Percentiles rank a stretch among this genome's conserved stretches.
Conservation (phyloP, 2,888 invertebrate species). For the Pollenia angustigena region DNA sequence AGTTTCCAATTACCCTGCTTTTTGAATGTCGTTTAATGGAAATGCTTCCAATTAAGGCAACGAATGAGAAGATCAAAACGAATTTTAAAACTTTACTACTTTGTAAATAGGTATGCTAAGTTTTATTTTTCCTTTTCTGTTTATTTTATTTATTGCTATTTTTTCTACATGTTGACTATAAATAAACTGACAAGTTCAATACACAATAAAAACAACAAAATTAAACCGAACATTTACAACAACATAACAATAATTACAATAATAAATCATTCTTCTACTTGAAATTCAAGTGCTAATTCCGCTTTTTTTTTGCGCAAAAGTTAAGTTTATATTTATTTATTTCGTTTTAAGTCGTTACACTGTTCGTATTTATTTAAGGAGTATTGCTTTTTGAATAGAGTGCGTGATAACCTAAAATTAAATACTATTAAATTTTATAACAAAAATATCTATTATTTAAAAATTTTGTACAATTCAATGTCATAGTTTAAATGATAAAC, state of each 20-base stretch:
- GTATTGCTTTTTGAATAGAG: neutral
- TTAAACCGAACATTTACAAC: neutral
- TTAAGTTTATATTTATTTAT: neutral
- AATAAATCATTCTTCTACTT: neutral
- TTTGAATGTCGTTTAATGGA: too few relatives aligned
- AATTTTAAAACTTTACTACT: neutral
- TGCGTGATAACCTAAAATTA: constrained; percentile 42
- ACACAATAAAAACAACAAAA: neutral
- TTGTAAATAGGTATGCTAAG: neutral
- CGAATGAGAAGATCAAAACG: neutral
- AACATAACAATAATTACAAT: neutral
- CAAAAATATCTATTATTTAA: constrained; percentile 8
- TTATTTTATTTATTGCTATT: neutral
- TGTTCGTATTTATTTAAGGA: neutral
- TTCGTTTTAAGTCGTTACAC: constrained; percentile 17
- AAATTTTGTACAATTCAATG: constrained; percentile 39
- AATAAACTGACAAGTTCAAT: constrained; percentile 40
- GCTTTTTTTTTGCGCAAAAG: too few relatives aligned
- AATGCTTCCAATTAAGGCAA: constrained; percentile 42
- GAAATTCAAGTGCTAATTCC: neutral
- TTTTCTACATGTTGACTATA: constrained; percentile 19
- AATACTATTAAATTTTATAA: neutral
- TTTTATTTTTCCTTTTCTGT: neutral
- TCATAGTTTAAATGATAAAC: constrained; percentile 44
- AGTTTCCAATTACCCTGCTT: neutral